These are phyloP conservation scores for Gopherus flavomarginatus DNA, from an alignment of 2,113 vertebrate genomes.

Conservation along the genomic window DNA sequence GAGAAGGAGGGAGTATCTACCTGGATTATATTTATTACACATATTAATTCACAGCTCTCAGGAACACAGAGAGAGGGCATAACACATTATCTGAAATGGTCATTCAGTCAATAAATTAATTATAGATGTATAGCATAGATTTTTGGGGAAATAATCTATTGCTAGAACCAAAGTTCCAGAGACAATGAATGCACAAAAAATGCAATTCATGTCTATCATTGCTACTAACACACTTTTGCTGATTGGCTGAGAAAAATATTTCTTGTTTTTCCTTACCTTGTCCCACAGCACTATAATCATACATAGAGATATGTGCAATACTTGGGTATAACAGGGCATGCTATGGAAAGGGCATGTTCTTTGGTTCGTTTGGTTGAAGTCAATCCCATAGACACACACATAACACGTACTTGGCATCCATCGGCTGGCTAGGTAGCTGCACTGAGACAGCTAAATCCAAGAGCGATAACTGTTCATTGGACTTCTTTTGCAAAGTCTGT, in stretches of 20 bases:
- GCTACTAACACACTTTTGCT: not conserved
- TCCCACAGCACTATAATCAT: not conserved
- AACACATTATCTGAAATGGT: not conserved
- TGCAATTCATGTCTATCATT: not conserved
- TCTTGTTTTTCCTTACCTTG: not conserved
- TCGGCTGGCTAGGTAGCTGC: conserved; percentile 75
- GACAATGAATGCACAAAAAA: not conserved
- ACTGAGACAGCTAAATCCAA: conserved; percentile 14
- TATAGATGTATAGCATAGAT: not conserved
- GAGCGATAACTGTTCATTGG: conserved; percentile 63
- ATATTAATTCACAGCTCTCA: not conserved
- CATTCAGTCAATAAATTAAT: not conserved
- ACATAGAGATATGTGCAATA: no score
- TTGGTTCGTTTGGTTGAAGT: not conserved
- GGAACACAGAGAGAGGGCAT: not conserved
- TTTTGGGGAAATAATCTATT: no score
- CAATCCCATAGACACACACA: not conserved
- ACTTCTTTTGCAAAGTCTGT: conserved; percentile 73
- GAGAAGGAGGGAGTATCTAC: not conserved
- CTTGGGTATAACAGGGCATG: not conserved
- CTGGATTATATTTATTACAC: not conserved
- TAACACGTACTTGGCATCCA: conserved; percentile 85
- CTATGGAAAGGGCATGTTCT: not conserved
- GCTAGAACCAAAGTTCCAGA: not conserved
- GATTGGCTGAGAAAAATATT: not conserved